phyloP scores from a whole-genome alignment of 2,888 invertebrate species.

The Timandra comae region DNA sequence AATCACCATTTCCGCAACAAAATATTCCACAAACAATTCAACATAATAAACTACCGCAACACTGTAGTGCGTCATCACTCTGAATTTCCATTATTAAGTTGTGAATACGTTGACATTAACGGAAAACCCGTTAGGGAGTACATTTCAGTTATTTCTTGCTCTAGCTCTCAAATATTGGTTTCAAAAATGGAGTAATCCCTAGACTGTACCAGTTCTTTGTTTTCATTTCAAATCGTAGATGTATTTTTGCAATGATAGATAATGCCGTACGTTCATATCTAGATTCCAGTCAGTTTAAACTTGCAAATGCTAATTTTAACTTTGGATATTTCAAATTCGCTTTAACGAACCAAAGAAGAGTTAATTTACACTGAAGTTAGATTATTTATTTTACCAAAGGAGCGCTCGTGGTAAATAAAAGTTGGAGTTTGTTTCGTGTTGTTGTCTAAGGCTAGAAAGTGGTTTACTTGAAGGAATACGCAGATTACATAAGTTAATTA shows the following conservation, averaged over 20 bases:
- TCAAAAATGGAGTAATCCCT: constrained; percentile 15
- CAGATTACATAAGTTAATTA: too few relatives aligned
- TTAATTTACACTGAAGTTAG: too few relatives aligned
- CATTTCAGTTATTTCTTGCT: constrained; percentile 17
- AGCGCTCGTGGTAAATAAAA: too few relatives aligned
- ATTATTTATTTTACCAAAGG: too few relatives aligned
- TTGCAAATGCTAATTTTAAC: constrained; percentile 7
- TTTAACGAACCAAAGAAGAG: constrained; percentile 1
- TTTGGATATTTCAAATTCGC: constrained; percentile 3
- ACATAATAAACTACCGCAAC: too few relatives aligned
- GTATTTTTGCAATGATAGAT: constrained; percentile 8
- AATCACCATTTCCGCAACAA: too few relatives aligned
- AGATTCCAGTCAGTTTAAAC: constrained; percentile 4
- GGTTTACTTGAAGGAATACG: too few relatives aligned
- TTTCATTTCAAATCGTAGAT: constrained; percentile 7
- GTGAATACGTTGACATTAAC: constrained; percentile 5
- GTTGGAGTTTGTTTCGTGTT: too few relatives aligned
- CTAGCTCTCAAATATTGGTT: constrained; percentile 22
- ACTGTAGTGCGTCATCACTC: too few relatives aligned
- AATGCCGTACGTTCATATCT: constrained; percentile 3
- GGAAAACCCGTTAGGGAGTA: constrained; percentile 7
- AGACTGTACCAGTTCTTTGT: constrained; percentile 8
- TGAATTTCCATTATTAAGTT: not conserved
- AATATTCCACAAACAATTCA: too few relatives aligned
- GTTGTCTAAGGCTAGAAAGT: too few relatives aligned